Base-by-base conservation (phyloP, 2,113 vertebrate genomes). In the Pimephales promelas region DNA sequence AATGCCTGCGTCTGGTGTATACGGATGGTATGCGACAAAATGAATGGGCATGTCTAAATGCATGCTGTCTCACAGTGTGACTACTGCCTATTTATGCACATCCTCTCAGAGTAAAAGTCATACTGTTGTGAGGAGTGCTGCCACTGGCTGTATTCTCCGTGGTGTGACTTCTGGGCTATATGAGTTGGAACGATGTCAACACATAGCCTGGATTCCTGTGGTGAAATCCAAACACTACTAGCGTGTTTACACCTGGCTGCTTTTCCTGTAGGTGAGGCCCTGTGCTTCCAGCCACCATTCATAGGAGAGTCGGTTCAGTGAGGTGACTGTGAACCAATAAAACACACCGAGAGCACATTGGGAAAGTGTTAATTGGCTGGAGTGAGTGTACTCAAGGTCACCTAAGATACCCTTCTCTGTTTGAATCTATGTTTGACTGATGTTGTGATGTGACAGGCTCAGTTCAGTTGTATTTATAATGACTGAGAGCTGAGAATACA, bases 191-290 rank as follows among this genome's bases (percentile, higher is more conserved):
- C 79, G 4, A 81, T 86, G 88, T 93, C 92, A 93, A 91, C 90
- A 89, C 93, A 92, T 92, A 92, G 88, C 90, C 86, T 83, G 88
- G 84, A 92, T 92, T 88, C 80, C 87, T 92, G 91, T 91, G 92
- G 93, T 89, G 91, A 92, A 87, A 91, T 86, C 86, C 89, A 93
- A 93, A 93, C 91, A 94, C 49, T 77, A 64, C 83, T 86, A 73
- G 71, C 72, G 72, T 90, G 90, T 92, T 92, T 91, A 89, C 91
- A 94, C 92, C 93, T 94, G 87, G 85, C 88, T 88, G 85, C 77
- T 83, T 78, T 90, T 94, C 88, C 89, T 92, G 88, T 86, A 90
- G 88, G 89, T 89, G 88, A 90, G 66, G 83, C 84, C 83, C 40
- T 34, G 47, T 20, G 57, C 61, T 81, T 84, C 72, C 47, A 82